Evolutionary conservation across 2,113 vertebrate genomes (phyloP), one percentile per base, ranked within the genome.

Genomic region (Salvelinus namaycush): DNA sequence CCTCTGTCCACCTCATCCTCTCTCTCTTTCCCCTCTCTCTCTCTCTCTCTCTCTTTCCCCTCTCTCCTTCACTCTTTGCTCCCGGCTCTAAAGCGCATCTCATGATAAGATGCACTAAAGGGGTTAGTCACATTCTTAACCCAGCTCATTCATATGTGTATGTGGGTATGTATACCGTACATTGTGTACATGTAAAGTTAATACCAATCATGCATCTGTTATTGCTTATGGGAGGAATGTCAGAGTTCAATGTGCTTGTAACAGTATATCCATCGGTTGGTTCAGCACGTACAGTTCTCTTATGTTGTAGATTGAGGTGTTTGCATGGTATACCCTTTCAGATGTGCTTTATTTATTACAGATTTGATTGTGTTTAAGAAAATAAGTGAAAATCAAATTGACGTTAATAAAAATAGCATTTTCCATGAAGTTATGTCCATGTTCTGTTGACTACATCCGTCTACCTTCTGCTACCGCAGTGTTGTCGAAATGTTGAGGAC

Each of bases 321-420:
- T 89, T 92, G 94, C 94, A 94, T 95, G 93, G 83, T 91, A 84
- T 92, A 87, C 84, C 89, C 90, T 88, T 80, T 84, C 83, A 88
- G 87, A 92, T 88, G 83, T 92, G 91, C 88, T 89, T 88, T 96
- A 96, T 96, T 96, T 97, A 97, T 96, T 95, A 89, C 51, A 18
- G 39, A 90, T 81, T 86, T 76, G 16, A 79, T 81, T 92, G 90
- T 44, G 39, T 93, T 88, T 90, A 57, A 44, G 39, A 44, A 44
- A 12, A 44, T 44, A 80, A 80, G 24, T 75, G 22, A 65, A 81
- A 91, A 90, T 91, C 89, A 93, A 92, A 88, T 84, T 22, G 12
- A 81, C 78, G 74, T 82, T 73, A 87, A 86, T 80, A 83, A 83
- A 87, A 44, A 79, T 12, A 20, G 2, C n/a, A 81, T 87, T 81